Evolutionary conservation across 2,888 invertebrate genomes (phyloP).

Genomic region (Trichopoda pennipes): DNA sequence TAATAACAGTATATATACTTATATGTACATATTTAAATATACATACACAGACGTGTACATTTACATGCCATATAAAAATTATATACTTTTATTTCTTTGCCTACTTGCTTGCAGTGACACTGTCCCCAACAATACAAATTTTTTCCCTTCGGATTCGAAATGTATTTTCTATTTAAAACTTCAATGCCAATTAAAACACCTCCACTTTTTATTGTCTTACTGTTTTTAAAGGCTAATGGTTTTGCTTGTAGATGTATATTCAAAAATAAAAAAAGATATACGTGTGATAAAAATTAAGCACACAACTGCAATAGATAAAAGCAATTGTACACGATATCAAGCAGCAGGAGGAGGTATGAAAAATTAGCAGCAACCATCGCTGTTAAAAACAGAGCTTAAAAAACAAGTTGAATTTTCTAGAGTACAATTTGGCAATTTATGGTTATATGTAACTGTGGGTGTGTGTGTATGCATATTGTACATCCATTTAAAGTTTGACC

Average conservation of each 20-base stretch:
- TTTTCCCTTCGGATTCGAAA: not conserved
- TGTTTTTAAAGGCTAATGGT: conserved; percentile 1
- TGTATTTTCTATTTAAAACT: not conserved
- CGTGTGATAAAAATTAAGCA: conserved; percentile 1
- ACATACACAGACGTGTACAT: too few relatives aligned
- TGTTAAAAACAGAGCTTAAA: conserved; percentile 31
- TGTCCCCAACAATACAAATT: not conserved
- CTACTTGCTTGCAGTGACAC: not conserved
- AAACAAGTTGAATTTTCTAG: conserved; percentile 45
- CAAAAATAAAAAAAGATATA: not conserved
- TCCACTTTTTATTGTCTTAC: not conserved
- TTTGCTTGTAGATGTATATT: not conserved
- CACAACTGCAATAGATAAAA: conserved; percentile 24
- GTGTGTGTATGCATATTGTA: not conserved
- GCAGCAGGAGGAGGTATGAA: not conserved
- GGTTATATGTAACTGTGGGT: not conserved
- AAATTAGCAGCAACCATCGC: not conserved
- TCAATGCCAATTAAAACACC: not conserved
- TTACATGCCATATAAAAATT: not conserved
- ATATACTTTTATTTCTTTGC: not conserved
- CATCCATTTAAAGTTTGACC: conserved; percentile 48
- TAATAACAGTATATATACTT: too few relatives aligned
- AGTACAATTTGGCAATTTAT: conserved; percentile 54
- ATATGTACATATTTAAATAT: too few relatives aligned
- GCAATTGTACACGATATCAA: not conserved